These are phyloP conservation scores for Lipophrys pholis DNA, from an alignment of 2,113 vertebrate genomes.

Conservation along the genomic window DNA sequence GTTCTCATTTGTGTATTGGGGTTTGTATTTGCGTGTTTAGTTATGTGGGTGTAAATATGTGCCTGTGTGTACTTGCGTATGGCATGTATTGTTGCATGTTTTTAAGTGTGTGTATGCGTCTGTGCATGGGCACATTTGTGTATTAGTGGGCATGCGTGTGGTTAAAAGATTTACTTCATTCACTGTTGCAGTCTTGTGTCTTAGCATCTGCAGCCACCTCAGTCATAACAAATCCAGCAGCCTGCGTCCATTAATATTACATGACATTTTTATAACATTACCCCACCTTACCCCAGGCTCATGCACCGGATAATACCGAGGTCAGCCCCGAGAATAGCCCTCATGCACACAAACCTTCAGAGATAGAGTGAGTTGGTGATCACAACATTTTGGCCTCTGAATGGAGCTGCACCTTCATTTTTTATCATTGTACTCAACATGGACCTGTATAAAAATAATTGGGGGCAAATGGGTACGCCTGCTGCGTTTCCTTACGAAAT, in stretches of 20 bases:
- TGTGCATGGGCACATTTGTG: not conserved
- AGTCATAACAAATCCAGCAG: constrained; percentile 11
- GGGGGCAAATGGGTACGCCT: not conserved
- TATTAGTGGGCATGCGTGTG: not conserved
- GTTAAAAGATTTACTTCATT: not conserved
- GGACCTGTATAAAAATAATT: constrained; percentile 3
- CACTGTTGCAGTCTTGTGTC: not conserved
- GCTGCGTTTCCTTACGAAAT: not conserved
- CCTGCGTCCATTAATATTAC: constrained; percentile 45
- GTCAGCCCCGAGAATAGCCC: constrained; percentile 8
- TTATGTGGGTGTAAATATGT: too few relatives aligned
- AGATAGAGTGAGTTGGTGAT: constrained; percentile 1
- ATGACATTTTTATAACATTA: constrained; percentile 46
- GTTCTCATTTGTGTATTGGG: not conserved
- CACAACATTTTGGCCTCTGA: constrained; percentile 8
- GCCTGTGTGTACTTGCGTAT: too few relatives aligned
- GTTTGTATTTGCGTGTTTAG: too few relatives aligned
- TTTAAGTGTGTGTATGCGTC: not conserved
- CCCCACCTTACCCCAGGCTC: constrained; percentile 15
- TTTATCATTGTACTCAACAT: not conserved
- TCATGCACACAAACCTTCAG: not conserved
- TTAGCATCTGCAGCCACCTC: constrained; percentile 21
- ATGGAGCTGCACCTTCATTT: not conserved
- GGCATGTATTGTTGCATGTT: too few relatives aligned
- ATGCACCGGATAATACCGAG: constrained; percentile 27